Base-by-base conservation (phyloP, 2,113 vertebrate species). In the Oreochromis spilurus region DNA sequence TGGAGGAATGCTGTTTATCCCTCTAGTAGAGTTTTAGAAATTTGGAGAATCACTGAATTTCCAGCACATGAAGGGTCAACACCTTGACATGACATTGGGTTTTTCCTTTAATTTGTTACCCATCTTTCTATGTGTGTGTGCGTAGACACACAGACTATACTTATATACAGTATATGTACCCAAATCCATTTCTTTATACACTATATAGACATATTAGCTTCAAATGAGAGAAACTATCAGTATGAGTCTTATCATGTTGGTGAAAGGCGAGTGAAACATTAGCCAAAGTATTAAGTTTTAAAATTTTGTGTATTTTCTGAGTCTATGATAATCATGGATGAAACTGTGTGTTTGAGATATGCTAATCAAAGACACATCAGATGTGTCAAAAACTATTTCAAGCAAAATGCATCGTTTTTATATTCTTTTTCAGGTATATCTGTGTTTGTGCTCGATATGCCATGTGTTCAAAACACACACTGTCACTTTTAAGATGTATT, bases 241-340 rank as follows among this genome's bases (percentile, higher is more conserved):
- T 87, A 75, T 84, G 90, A 91, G 38, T 90, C 50, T 67, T 87
- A 75, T 89, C 31, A 81, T 90, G 81, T 91, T 67, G 84, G 70
- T 92, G 81, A 89, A 86, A 86, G 81, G 82, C 38, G 83, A 90
- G 86, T 89, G 86, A 94, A 91, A 90, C 91, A 83, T 92, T 91
- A 93, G 92, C 95, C 94, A 94, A 95, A 95, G 92, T 94, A 89
- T 95, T 94, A 90, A 6, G 62, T 93, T 93, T 72, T 58, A 31
- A 84, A 43, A 26, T 88, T 58, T 48, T 75, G 67, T 87, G 84
- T 93, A 70, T 92, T 88, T 90, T 82, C n/a, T 50, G 82, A 82
- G 80, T 89, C 91, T 87, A 60, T 87, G 81, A 79, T 81, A 40
- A 75, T 91, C 38, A 82, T n/a, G 82, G 83, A 79, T 84, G 87